Percentiles rank a stretch among this genome's conserved stretches.
Conservation (phyloP, 2,113 vertebrate species). For the Heptranchias perlo region DNA sequence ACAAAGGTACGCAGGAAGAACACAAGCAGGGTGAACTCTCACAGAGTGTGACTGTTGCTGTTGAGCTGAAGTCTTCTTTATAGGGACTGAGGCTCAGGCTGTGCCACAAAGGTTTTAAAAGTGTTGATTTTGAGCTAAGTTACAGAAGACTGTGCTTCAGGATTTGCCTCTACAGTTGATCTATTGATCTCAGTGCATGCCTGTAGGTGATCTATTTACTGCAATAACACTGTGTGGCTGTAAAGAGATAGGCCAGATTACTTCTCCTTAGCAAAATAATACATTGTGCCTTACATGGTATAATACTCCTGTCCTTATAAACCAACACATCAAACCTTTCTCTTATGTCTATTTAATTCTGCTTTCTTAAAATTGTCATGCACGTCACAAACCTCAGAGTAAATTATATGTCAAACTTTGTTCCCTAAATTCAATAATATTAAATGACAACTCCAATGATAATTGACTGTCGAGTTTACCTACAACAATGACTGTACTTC, state of each 20-base stretch:
- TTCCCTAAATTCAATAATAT: neutral
- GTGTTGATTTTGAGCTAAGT: neutral
- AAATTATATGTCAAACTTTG: neutral
- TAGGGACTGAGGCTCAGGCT: neutral
- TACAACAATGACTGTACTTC: neutral
- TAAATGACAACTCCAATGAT: neutral
- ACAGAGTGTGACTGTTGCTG: neutral
- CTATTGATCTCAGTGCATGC: neutral
- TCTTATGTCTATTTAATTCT: neutral
- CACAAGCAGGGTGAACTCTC: neutral
- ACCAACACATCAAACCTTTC: neutral
- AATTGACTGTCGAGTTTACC: neutral
- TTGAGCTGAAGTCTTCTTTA: neutral
- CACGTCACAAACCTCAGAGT: neutral
- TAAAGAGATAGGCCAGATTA: neutral
- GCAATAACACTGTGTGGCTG: neutral
- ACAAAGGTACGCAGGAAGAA: no score
- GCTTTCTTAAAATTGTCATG: neutral
- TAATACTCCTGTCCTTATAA: neutral
- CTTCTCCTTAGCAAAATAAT: neutral
- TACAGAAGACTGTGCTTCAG: neutral
- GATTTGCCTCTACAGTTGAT: neutral
- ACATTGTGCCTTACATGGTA: neutral
- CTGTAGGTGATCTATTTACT: neutral
- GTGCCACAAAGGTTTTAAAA: neutral